Evolutionary conservation across 2,888 invertebrate species (phyloP).

Genomic region (Chromoteleia sp.): DNA sequence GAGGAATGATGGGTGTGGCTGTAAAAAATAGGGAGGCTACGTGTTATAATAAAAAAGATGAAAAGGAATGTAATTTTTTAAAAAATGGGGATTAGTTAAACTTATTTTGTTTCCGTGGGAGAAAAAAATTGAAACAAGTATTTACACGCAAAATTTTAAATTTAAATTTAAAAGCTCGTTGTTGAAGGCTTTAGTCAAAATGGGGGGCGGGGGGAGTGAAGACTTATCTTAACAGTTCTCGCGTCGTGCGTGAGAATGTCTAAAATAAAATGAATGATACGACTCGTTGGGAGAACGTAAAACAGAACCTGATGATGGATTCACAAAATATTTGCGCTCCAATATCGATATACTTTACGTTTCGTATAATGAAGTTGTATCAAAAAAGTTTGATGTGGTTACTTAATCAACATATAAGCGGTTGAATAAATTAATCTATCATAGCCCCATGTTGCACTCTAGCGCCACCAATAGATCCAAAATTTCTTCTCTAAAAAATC

Average conservation of each 20-base stretch:
- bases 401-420: constrained; percentile 12
- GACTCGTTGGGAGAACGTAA: constrained; percentile 27
- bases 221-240: background rate
- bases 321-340: constrained; percentile 8
- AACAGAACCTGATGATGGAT: background rate
- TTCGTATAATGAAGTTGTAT: background rate
- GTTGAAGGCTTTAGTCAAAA: constrained; percentile 54
- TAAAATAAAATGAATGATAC: constrained; percentile 13
- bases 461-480: constrained; percentile 12
- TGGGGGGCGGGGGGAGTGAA: too few relatives aligned
- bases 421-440: constrained; percentile 23
- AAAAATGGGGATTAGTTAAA: too few relatives aligned
- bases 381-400: constrained; percentile 20
- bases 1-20: too few relatives aligned
- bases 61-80: too few relatives aligned
- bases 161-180: constrained; percentile 44
- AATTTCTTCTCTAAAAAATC: constrained; percentile 2
- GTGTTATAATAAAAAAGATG: too few relatives aligned
- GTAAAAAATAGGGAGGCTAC: constrained; percentile 24
- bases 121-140: constrained; percentile 18
- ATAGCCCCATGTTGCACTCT: constrained; percentile 19
- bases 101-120: constrained; percentile 12
- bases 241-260: background rate
- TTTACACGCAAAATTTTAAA: constrained; percentile 24
- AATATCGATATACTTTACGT: constrained; percentile 19